A percentile compares a stretch with the other conserved stretches of the same genome.
These are phyloP conservation scores for Ciconia stormi DNA, from an alignment of 2,113 vertebrate genomes.

Conservation along the genomic window DNA sequence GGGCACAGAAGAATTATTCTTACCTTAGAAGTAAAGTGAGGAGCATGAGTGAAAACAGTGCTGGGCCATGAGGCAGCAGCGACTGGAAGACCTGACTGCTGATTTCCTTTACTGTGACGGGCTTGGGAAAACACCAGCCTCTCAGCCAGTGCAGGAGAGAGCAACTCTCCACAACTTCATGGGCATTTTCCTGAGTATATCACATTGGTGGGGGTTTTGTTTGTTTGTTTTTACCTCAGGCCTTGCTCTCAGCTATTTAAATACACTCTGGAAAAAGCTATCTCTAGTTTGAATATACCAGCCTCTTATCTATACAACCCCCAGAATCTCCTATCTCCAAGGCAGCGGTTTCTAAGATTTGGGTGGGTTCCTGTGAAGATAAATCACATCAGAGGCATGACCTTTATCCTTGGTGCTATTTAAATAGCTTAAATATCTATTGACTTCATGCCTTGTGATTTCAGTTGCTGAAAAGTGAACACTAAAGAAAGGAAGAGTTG, in stretches of 20 bases:
- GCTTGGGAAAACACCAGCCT: neutral
- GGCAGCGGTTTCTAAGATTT: conserved; percentile 60
- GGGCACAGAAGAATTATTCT: neutral
- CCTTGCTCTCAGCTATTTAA: conserved; percentile 29
- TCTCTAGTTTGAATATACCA: conserved; percentile 67
- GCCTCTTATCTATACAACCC: conserved; percentile 67
- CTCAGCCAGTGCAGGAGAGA: neutral
- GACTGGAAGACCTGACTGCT: neutral
- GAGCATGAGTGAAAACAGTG: neutral
- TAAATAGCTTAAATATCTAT: conserved; percentile 50
- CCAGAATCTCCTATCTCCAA: conserved; percentile 68
- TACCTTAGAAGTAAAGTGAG: neutral
- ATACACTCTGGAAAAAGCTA: conserved; percentile 55
- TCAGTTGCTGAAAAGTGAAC: conserved; percentile 23
- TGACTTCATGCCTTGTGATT: conserved; percentile 31
- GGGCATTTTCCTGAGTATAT: neutral
- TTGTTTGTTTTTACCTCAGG: neutral
- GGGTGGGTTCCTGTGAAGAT: conserved; percentile 68
- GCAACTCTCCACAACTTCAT: neutral
- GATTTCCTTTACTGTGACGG: neutral
- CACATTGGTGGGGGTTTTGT: neutral
- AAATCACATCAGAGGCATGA: conserved; percentile 61
- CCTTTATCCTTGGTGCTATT: conserved; percentile 43
- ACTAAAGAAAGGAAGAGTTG: conserved; percentile 47
- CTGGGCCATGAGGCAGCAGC: neutral